Evolutionary conservation across 2,113 vertebrate species (phyloP), one percentile per base, ranked within the genome.

Genomic region (Ciconia boyciana): DNA sequence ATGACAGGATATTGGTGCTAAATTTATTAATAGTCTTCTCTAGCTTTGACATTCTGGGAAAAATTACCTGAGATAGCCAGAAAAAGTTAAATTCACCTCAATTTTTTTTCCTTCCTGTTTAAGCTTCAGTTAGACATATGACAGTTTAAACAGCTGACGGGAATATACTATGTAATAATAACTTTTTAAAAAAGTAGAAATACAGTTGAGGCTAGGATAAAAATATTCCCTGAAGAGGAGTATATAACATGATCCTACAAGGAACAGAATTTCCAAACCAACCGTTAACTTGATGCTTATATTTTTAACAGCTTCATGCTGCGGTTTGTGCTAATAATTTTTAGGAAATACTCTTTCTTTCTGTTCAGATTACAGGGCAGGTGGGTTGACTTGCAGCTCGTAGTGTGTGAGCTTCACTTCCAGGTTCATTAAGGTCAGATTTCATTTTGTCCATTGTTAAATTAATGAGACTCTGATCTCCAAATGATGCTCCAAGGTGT

Each of bases 1-100:
- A 68, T 85, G 96, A 96, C 94, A 96, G 95, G 92, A 96, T 95
- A 96, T 97, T 96, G 94, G 75, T 97, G 96, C 81, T 97, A 95
- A 96, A 93, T 97, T 96, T 96, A 97, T 97, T 97, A 97, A 97
- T 94, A 89, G 83, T 87, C 65, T 96, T 87, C 49, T 87, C 39
- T 89, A 94, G 78, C 49, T 89, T 74, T 94, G 57, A 90, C 83
- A 41, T 87, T 95, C 89, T 95, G 83, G 87, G 88, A 93, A 96
- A 94, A 66, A 94, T 92, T 98, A 96, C 94, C 94, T 97, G 97
- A 93, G 87, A 97, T 72, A 91, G 64, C 60, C 85, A 92, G 91
- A 81, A 92, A 96, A 94, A 80, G 87, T 93, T 90, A 65, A 91
- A 94, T 86, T 96, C 89, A 87, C 89, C 68, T 90, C 75, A 41